A percentile compares a stretch with the other conserved stretches of the same genome.
Conservation (phyloP, 1,140 invertebrate species). For the Coboldia fuscipes region DNA sequence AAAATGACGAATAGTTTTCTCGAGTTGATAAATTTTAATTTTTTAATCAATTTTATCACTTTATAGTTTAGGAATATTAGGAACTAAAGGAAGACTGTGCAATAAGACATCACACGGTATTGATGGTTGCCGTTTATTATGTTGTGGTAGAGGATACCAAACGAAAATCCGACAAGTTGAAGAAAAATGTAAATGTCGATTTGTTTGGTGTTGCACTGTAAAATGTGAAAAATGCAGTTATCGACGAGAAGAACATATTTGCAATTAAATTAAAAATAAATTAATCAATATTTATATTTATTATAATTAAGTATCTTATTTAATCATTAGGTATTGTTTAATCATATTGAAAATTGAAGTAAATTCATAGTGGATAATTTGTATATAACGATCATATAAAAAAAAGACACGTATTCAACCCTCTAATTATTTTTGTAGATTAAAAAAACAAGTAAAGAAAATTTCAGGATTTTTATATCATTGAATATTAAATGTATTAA, state of each 20-base stretch:
- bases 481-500: too few relatives aligned
- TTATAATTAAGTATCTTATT: too few relatives aligned
- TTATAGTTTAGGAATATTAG: slow-evolving; percentile 54
- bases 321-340: too few relatives aligned
- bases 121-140: slow-evolving; percentile 65
- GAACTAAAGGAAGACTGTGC: slow-evolving; percentile 64
- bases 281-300: not conserved
- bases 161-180: slow-evolving; percentile 63
- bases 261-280: slow-evolving; percentile 36
- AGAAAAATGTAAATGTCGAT: slow-evolving; percentile 82
- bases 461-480: too few relatives aligned
- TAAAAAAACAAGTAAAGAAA: too few relatives aligned
- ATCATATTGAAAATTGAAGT: too few relatives aligned
- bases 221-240: slow-evolving; percentile 67
- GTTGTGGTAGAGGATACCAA: slow-evolving; percentile 81
- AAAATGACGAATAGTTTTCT: not conserved
- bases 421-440: too few relatives aligned
- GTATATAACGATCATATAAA: too few relatives aligned
- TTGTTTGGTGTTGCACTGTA: slow-evolving; percentile 85
- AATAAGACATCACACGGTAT: slow-evolving; percentile 58
- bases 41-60: slow-evolving; percentile 3
- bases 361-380: too few relatives aligned
- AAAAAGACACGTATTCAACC: too few relatives aligned
- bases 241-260: slow-evolving; percentile 61
- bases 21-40: not conserved